Conservation (phyloP, 2,888 invertebrate species). For the Eretmocerus hayati region DNA sequence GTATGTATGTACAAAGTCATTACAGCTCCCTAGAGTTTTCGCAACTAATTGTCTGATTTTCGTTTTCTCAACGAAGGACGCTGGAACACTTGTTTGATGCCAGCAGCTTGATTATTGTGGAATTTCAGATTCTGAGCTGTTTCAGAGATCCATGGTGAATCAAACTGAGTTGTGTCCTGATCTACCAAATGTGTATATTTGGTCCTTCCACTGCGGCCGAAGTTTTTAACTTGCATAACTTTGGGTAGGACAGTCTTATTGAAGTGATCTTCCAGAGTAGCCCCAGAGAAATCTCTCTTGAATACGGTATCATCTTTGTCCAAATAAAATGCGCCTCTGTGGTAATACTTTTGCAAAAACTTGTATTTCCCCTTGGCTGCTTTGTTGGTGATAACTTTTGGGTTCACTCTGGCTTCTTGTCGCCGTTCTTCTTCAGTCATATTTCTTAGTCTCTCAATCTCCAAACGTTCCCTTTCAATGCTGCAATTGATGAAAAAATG, state of each 20-base stretch:
- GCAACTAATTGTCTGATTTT: conserved; percentile 24
- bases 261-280: conserved; percentile 98
- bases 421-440: conserved; percentile 96
- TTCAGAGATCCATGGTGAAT: conserved; percentile 95
- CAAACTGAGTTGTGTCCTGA: conserved; percentile 97
- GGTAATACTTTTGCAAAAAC: conserved; percentile 98
- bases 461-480: conserved; percentile 76
- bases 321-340: conserved; percentile 97
- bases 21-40: too few species aligned
- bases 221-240: conserved; percentile 99
- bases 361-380: conserved; percentile 97
- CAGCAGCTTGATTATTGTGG: conserved; percentile 80
- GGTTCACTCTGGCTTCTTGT: conserved; percentile 81
- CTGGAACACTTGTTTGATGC: conserved; percentile 88
- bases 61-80: conserved; percentile 67
- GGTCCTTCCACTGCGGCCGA: conserved; percentile 95
- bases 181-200: conserved; percentile 99
- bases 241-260: conserved; percentile 98
- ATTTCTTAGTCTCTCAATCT: conserved; percentile 83
- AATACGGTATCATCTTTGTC: conserved; percentile 86
- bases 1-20: too few species aligned
- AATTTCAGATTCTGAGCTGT: conserved; percentile 83
- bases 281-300: conserved; percentile 89
- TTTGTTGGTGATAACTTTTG: conserved; percentile 89
- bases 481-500: conserved; percentile 48